phyloP scores from a whole-genome alignment of 2,888 invertebrate genomes.

The Hofmannophila pseudospretella region DNA sequence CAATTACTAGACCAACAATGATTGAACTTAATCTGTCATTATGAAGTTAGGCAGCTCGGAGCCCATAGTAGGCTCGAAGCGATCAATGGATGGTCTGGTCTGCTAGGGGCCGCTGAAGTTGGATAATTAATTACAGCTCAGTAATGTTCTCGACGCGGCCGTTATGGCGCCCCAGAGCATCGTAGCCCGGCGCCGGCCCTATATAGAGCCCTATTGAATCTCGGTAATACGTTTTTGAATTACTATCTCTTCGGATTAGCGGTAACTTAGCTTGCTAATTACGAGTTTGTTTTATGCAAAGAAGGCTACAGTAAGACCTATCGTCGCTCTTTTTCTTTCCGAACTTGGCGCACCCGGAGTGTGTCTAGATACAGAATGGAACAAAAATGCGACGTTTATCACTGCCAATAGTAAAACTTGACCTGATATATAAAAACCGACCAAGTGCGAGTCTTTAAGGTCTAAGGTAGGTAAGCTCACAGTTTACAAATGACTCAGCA shows the following conservation, averaged over 20 bases:
- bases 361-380: no score
- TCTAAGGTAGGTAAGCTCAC: no score
- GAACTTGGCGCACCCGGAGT: no score
- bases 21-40: constrained; percentile 6
- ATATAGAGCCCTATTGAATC: constrained; percentile 47
- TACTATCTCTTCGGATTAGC: constrained; percentile 35
- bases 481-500: no score
- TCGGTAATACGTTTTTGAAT: constrained; percentile 50
- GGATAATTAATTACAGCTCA: constrained; percentile 58
- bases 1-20: no score
- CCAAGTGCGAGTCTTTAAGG: no score
- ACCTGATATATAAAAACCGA: no score
- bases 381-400: no score
- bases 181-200: constrained; percentile 31
- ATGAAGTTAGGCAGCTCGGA: constrained; percentile 9
- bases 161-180: constrained; percentile 54
- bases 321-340: no score
- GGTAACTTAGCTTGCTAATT: constrained; percentile 7
- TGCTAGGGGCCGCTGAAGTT: constrained; percentile 41
- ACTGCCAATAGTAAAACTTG: no score
- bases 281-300: neutral
- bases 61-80: constrained; percentile 29
- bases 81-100: constrained; percentile 37
- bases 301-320: no score
- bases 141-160: constrained; percentile 43